Percentiles rank a stretch among this genome's conserved stretches.
phyloP scores from a whole-genome alignment of 2,113 vertebrate species.

The Daboia siamensis region DNA sequence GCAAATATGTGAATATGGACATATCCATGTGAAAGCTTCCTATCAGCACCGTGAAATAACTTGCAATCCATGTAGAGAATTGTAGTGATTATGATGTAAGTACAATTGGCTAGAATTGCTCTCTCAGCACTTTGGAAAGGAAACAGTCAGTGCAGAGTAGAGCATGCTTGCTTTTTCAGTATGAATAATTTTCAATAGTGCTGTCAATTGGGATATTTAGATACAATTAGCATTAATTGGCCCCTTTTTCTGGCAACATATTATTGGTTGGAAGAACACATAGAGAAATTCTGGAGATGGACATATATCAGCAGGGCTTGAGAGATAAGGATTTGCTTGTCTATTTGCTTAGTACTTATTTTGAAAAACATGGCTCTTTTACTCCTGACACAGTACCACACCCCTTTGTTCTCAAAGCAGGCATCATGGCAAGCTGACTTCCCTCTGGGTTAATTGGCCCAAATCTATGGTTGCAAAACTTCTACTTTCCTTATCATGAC shows the following conservation, averaged over 20 bases:
- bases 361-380: neutral
- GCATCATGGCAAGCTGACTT: neutral
- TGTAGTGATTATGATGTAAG: slow-evolving; percentile 28
- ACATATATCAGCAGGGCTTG: neutral
- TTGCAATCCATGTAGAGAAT: slow-evolving; percentile 3
- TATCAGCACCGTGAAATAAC: neutral
- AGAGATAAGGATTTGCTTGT: neutral
- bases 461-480: neutral
- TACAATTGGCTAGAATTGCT: slow-evolving; percentile 22
- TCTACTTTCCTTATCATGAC: neutral
- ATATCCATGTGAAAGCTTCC: neutral
- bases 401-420: neutral
- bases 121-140: slow-evolving; percentile 21
- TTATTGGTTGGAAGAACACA: neutral
- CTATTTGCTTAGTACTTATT: neutral
- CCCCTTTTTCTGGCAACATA: slow-evolving; percentile 4
- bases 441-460: neutral
- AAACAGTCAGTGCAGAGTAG: neutral
- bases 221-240: slow-evolving; percentile 30
- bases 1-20: neutral
- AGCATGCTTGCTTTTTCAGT: neutral
- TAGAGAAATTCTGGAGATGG: neutral
- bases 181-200: slow-evolving; percentile 20
- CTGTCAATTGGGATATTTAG: slow-evolving; percentile 17
- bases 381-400: neutral